Evolutionary conservation across 1,140 invertebrate species (phyloP), one percentile per base, ranked within the genome.

Genomic region (Diorhabda elongata): DNA sequence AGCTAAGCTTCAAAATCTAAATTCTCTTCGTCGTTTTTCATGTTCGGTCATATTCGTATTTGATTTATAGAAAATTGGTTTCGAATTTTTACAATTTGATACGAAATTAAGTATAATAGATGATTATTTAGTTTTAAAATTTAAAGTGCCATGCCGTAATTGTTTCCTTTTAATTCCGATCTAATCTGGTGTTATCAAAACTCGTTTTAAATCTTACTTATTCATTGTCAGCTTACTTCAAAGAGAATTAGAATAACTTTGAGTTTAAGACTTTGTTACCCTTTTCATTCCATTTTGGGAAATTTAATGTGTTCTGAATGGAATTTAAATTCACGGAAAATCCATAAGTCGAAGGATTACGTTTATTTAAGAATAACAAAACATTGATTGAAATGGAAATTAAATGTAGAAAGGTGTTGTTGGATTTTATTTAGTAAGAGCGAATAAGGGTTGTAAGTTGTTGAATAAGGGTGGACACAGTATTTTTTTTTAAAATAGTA

Each of bases 161-260:
- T 60, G 58, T 60, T 7, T 7, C 9, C 61, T 43, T 45, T 44
- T 56, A 52, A 44, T 67, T 59, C 58, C 44, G 45, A 43, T 5
- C 43, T 67, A 67, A 67, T 67, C 65, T 43, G 58, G n/a, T 47
- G 63, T 74, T 75, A 75, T 75, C 74, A 72, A 71, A 74, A 75
- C 71, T 70, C 61, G 67, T 74, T 74, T 69, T 69, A 69, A 75
- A 70, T 74, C 73, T 74, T 75, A 75, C 71, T 71, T 71, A 74
- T 75, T 75, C 73, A 74, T 74, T 75, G 74, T 74, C 74, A 75
- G 74, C 71, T 74, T 74, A 74, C 74, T 71, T 75, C 74, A 73
- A 70, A 73, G 67, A 47, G 73, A 69, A 68, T 75, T 75, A 71
- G 71, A 75, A 74, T 72, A 74, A 75, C 73, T 75, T 73, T 68